These are phyloP conservation scores for Branchipolynoe longqiensis DNA, from an alignment of 2,888 invertebrate species.

Conservation along the genomic window DNA sequence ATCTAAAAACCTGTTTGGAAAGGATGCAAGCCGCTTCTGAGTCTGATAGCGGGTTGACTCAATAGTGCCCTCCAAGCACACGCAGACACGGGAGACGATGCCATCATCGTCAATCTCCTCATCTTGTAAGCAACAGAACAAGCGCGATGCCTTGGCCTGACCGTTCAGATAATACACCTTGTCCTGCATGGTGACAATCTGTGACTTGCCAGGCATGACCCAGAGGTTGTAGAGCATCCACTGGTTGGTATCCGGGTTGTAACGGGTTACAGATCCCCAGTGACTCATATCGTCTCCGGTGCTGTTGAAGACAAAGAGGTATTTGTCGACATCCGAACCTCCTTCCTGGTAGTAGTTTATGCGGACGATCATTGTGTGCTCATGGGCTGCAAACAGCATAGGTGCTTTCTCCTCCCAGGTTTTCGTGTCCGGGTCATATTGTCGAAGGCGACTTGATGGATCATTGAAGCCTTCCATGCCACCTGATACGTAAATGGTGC, in stretches of 20 bases:
- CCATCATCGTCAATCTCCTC: constrained; percentile 45
- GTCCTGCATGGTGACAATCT: neutral
- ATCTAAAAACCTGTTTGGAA: neutral
- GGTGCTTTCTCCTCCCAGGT: constrained; percentile 38
- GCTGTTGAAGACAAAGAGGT: constrained; percentile 18
- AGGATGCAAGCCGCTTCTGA: neutral
- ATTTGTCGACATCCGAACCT: constrained; percentile 4
- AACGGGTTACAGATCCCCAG: constrained; percentile 38
- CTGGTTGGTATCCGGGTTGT: constrained; percentile 48
- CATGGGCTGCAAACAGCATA: neutral
- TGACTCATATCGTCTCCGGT: neutral
- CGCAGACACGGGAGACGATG: constrained; percentile 15
- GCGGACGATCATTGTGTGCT: constrained; percentile 18
- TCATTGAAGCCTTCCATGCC: neutral
- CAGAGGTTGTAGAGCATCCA: constrained; percentile 42
- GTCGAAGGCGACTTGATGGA: neutral
- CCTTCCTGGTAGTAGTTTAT: constrained; percentile 33
- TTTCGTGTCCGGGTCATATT: constrained; percentile 15
- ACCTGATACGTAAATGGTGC: constrained; percentile 36
- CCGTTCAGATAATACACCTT: constrained; percentile 30
- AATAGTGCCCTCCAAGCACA: constrained; percentile 36
- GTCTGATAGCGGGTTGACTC: constrained; percentile 36
- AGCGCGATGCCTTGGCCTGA: constrained; percentile 8
- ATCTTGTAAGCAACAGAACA: neutral
- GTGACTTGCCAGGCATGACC: constrained; percentile 21